phyloP scores from a whole-genome alignment of 2,113 vertebrate species.

The Laticauda laticaudata region DNA sequence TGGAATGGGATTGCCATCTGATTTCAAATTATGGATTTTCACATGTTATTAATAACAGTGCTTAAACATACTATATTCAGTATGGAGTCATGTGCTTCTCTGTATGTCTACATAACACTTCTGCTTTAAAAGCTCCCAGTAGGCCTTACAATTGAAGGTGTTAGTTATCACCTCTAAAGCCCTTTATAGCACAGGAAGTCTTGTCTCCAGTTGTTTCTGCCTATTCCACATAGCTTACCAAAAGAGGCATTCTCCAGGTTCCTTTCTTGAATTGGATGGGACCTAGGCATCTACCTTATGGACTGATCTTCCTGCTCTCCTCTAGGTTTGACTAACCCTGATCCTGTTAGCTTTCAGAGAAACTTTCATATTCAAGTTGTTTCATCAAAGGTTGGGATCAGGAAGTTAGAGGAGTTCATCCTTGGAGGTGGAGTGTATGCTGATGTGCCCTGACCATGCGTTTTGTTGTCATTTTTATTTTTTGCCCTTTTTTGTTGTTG shows the following conservation, averaged over 20 bases:
- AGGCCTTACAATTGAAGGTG: neutral
- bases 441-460: neutral
- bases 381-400: neutral
- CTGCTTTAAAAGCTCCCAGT: neutral
- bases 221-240: neutral
- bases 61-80: neutral
- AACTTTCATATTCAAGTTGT: neutral
- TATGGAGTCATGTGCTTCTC: neutral
- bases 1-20: neutral
- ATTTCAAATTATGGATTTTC: neutral
- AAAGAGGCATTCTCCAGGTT: neutral
- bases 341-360: neutral
- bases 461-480: too few relatives aligned
- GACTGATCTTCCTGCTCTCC: rapidly evolving
- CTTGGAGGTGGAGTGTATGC: neutral
- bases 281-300: neutral
- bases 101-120: neutral
- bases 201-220: neutral
- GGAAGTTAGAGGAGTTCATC: neutral
- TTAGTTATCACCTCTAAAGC: neutral
- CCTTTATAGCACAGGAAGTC: neutral
- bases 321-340: neutral
- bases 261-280: neutral
- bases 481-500: neutral
- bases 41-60: neutral